Evolutionary conservation across 2,797 vertebrate genomes (phyloP), one percentile per base, ranked within the genome.

Genomic region (Garrulus glandarius): DNA sequence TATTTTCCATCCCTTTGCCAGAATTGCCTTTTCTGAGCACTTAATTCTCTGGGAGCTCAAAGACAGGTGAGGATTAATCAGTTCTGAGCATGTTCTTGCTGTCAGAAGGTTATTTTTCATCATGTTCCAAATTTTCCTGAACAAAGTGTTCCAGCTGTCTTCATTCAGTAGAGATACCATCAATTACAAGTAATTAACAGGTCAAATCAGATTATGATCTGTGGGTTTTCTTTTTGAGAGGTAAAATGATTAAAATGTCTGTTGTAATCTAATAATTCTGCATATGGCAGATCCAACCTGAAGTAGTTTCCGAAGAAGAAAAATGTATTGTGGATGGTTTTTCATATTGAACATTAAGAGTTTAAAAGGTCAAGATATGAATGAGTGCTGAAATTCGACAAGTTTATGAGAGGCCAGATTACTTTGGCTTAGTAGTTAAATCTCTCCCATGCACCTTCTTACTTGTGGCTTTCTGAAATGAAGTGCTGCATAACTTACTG

Each of bases 111-210:
- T 78, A 86, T 75, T 91, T 95, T 87, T 94, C 71, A 80, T 89
- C 18, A 11, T 63, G 64, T 90, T 93, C 43, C 44, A 4, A 0
- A 5, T 87, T 94, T 87, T 47, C 15, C 76, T 85, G 81, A 60
- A 83, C 71, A 70, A 77, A 83, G 34, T 83, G 56, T 93, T 87
- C 81, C 78, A 87, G 29, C 46, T 93, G 64, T 77, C 91, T 92
- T 86, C 77, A 39, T 68, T 46, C 65, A 53, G 60, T 75, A 68
- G 50, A 83, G 36, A 76, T 89, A 72, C 30, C 37, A 72, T 91
- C 64, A 91, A 70, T 84, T 92, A 80, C 68, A 92, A 69, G 39
- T 76, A 81, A 88, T 95, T 92, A 90, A 61, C 12, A 39, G 59
- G 50, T 44, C 57, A 76, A 89, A 92, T 91, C 34, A 79, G 78